Percentiles rank a stretch among this genome's conserved stretches.
phyloP scores from a whole-genome alignment of 1,140 invertebrate genomes.

The Bombus polaris region DNA sequence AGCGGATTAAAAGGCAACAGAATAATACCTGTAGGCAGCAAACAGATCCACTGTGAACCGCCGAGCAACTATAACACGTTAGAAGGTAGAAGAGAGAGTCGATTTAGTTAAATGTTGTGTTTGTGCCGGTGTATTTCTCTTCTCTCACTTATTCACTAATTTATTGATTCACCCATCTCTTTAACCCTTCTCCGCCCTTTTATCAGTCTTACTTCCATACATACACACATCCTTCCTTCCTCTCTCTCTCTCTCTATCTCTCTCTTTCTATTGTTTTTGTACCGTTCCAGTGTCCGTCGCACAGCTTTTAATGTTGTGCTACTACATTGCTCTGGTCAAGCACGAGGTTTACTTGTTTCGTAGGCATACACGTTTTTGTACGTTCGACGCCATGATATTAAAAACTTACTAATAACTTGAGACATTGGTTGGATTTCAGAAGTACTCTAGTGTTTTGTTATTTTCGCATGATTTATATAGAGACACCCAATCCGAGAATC shows the following conservation, averaged over 20 bases:
- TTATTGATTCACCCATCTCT: too few relatives aligned
- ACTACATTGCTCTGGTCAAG: background rate
- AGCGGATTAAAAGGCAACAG: conserved; percentile 87
- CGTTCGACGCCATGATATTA: background rate
- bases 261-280: background rate
- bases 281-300: background rate
- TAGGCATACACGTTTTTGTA: background rate
- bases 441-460: background rate
- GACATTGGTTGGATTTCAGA: background rate
- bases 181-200: too few relatives aligned
- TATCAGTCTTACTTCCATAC: too few relatives aligned
- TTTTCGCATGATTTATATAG: conserved; percentile 34
- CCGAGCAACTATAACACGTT: conserved; percentile 84
- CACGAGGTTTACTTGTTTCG: background rate
- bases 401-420: background rate
- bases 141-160: too few relatives aligned
- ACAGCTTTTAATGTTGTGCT: conserved; percentile 9
- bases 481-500: conserved; percentile 51
- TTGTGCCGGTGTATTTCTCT: background rate
- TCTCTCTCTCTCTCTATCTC: too few relatives aligned
- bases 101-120: conserved; percentile 21
- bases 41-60: conserved; percentile 89
- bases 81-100: conserved; percentile 72
- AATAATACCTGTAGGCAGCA: conserved; percentile 89
- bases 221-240: too few relatives aligned